These are phyloP conservation scores for Zelostemma sp. DNA, from an alignment of 1,140 invertebrate genomes.

Conservation along the genomic window DNA sequence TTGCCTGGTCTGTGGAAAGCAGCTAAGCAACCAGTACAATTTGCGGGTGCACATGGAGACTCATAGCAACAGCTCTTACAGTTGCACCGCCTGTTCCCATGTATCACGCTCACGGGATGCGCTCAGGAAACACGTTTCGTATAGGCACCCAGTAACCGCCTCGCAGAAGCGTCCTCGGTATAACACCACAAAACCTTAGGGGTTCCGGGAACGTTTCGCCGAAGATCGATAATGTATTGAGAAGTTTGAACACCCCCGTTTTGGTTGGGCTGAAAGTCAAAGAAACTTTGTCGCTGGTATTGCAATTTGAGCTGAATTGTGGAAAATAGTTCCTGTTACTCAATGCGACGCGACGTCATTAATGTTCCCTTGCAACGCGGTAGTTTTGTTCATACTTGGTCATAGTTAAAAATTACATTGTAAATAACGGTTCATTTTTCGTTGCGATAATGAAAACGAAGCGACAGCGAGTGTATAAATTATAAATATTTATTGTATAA, in stretches of 20 bases:
- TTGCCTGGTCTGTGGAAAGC: slow-evolving; percentile 88
- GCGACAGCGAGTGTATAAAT: slow-evolving; percentile 1
- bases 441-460: no score
- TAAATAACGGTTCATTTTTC: no score
- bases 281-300: no score
- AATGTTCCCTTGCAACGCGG: no score
- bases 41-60: slow-evolving; percentile 90
- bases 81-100: slow-evolving; percentile 86
- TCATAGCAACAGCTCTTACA: slow-evolving; percentile 84
- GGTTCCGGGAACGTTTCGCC: not conserved
- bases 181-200: slow-evolving; percentile 53
- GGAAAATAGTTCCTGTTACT: no score
- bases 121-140: slow-evolving; percentile 88
- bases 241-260: not conserved
- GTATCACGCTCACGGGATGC: slow-evolving; percentile 88
- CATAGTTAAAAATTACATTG: no score
- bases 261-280: not conserved
- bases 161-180: slow-evolving; percentile 66
- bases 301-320: no score
- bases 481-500: slow-evolving; percentile 8
- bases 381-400: no score
- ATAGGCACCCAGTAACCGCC: slow-evolving; percentile 78
- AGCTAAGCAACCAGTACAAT: slow-evolving; percentile 91
- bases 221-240: not conserved
- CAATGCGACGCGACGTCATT: no score